These are phyloP conservation scores for Schrankia costaestrigalis DNA, from an alignment of 2,888 invertebrate genomes.

Conservation along the genomic window DNA sequence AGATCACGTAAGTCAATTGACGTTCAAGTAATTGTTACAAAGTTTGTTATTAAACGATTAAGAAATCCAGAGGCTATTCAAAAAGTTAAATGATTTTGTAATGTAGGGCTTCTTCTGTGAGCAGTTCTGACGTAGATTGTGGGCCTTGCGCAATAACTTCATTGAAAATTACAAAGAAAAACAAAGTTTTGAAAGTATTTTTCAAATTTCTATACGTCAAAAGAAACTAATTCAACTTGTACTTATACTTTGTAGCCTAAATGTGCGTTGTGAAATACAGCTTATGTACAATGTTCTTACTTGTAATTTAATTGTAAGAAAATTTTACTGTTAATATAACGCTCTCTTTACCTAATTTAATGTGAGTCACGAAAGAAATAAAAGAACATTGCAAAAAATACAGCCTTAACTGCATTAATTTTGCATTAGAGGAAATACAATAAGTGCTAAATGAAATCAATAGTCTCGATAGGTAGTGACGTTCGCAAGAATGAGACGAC, in stretches of 20 bases:
- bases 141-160: slow-evolving; percentile 25
- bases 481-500: slow-evolving; percentile 44
- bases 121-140: slow-evolving; percentile 23
- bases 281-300: too few species aligned
- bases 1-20: slow-evolving; percentile 28
- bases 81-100: slow-evolving; percentile 16
- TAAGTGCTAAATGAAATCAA: slow-evolving; percentile 36
- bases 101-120: slow-evolving; percentile 24
- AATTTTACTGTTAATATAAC: background rate
- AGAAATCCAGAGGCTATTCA: slow-evolving; percentile 24
- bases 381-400: too few species aligned
- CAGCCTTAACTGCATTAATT: slow-evolving; percentile 7
- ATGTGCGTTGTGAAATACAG: too few species aligned
- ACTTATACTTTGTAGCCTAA: too few species aligned
- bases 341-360: background rate
- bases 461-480: slow-evolving; percentile 32
- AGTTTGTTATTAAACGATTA: slow-evolving; percentile 27
- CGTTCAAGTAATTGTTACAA: slow-evolving; percentile 31
- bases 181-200: slow-evolving; percentile 2
- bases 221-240: too few species aligned
- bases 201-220: too few species aligned
- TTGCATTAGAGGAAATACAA: slow-evolving; percentile 12
- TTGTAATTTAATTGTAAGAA: too few species aligned
- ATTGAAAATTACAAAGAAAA: slow-evolving; percentile 9
- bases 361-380: too few species aligned